These are phyloP conservation scores for Neolamprologus falcicula DNA, from an alignment of 2,113 vertebrate genomes.

Conservation along the genomic window DNA sequence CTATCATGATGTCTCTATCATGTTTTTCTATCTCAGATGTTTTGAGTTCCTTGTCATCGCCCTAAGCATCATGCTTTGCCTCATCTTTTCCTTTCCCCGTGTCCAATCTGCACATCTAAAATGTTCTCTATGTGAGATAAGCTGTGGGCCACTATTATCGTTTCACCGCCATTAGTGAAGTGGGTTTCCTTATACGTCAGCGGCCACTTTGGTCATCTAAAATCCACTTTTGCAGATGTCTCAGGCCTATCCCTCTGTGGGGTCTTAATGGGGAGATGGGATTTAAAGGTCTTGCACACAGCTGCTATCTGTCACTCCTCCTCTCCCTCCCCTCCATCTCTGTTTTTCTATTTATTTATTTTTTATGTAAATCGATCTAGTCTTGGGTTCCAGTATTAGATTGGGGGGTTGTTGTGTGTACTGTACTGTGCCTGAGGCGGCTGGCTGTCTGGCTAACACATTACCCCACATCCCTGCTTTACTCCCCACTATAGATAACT, in stretches of 20 bases:
- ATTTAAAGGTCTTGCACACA: slow-evolving; percentile 43
- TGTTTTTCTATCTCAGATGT: not conserved
- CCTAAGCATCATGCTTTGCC: slow-evolving; percentile 13
- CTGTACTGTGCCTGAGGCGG: slow-evolving; percentile 57
- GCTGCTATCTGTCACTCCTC: slow-evolving; percentile 36
- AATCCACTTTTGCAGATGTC: slow-evolving; percentile 52
- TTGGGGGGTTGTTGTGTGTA: slow-evolving; percentile 39
- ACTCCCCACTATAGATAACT: slow-evolving; percentile 14
- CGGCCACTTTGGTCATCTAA: slow-evolving; percentile 27
- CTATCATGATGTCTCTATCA: not conserved
- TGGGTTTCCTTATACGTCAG: slow-evolving; percentile 51
- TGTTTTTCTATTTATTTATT: not conserved
- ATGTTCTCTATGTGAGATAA: slow-evolving; percentile 45
- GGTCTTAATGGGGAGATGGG: slow-evolving; percentile 36
- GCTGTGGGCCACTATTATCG: slow-evolving; percentile 41
- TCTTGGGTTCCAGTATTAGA: slow-evolving; percentile 58
- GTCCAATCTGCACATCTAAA: slow-evolving; percentile 34
- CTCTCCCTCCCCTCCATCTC: not conserved
- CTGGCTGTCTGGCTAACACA: slow-evolving; percentile 65
- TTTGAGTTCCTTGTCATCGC: slow-evolving; percentile 41
- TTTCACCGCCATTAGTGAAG: slow-evolving; percentile 42
- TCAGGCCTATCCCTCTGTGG: slow-evolving; percentile 17
- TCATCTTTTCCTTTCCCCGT: slow-evolving; percentile 36
- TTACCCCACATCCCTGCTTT: slow-evolving; percentile 49
- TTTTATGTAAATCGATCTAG: slow-evolving; percentile 61